Evolutionary conservation across 2,797 vertebrate species (phyloP).

Genomic region (Poecilia velifera): DNA sequence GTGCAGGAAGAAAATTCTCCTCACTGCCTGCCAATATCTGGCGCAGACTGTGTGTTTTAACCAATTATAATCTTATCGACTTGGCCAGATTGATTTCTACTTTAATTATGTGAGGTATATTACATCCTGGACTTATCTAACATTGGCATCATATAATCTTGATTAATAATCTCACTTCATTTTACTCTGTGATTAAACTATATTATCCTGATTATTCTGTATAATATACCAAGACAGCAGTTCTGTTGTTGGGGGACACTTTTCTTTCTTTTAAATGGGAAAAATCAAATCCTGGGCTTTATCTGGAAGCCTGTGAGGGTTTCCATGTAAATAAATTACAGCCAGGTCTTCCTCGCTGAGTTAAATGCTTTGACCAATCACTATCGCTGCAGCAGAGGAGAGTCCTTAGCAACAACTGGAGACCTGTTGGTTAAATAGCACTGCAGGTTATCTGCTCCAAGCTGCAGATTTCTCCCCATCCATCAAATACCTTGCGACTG

Average conservation of each 20-base stretch:
- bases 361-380: conserved; percentile 47
- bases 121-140: conserved; percentile 69
- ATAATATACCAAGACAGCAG: conserved; percentile 52
- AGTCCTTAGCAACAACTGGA: conserved; percentile 57
- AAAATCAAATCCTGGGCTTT: conserved; percentile 47
- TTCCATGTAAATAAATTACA: conserved; percentile 32
- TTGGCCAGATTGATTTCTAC: conserved; percentile 42
- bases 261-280: conserved; percentile 65
- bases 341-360: conserved; percentile 15
- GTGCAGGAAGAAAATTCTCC: conserved; percentile 7
- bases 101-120: conserved; percentile 64
- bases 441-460: conserved; percentile 32
- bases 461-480: conserved; percentile 19
- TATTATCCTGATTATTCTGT: conserved; percentile 47
- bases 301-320: conserved; percentile 43
- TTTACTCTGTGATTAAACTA: conserved; percentile 67
- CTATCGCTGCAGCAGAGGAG: conserved; percentile 13
- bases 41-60: conserved; percentile 34
- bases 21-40: conserved; percentile 40
- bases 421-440: conserved; percentile 50
- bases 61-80: conserved; percentile 55
- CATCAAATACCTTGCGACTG: conserved; percentile 19
- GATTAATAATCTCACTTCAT: conserved; percentile 75
- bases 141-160: conserved; percentile 71
- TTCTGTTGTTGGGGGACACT: conserved; percentile 67